Evolutionary conservation across 2,797 vertebrate genomes (phyloP), one percentile per base, ranked within the genome.

Genomic region (Rhinoraja longicauda): DNA sequence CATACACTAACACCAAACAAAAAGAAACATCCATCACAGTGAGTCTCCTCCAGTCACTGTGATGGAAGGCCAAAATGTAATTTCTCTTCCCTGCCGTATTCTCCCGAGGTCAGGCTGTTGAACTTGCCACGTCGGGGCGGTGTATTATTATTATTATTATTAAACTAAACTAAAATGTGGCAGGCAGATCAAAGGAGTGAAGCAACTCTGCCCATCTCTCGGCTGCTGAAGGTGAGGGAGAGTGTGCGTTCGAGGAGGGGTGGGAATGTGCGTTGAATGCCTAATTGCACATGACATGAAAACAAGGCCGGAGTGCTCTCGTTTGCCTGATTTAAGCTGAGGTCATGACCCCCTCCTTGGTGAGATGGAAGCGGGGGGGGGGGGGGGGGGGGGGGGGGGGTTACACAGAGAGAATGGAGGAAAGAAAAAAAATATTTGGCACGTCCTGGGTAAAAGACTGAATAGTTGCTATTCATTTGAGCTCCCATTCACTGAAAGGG

Each of bases 231-330:
- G 82, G 57, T 32, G 62, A 67, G n/a, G 10, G 62, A 10, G n/a
- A 4, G n/a, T 32, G 76, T 5, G 76, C 24, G n/a, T 32, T 24
- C 84, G 62, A 32, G n/a, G 84, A 36, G 6, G 84, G n/a, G 59
- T 8, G 17, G 84, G 84, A 88, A 88, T 67, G n/a, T 10, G 2
- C 64, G 62, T 62, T 67, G 84, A 59, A 36, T 62, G 84, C 59
- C 88, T 88, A 67, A 88, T 88, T 36, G 36, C 84, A 36, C 84
- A 88, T 21, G 84, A 88, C 84, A 88, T 67, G 82, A 62, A 86
- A 86, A 86, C 82, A 86, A 86, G 82, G n/a, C 84, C 88, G 57
- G 29, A 62, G 1, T 32, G 57, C 57, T 86, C 59, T 67, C 62
- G 2, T 88, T 62, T 36, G 84, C 84, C 84, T 88, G 59, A 88